These are phyloP conservation scores for Paradoxurus hermaphroditus DNA, from an alignment of 2,113 vertebrate genomes.

Conservation along the genomic window DNA sequence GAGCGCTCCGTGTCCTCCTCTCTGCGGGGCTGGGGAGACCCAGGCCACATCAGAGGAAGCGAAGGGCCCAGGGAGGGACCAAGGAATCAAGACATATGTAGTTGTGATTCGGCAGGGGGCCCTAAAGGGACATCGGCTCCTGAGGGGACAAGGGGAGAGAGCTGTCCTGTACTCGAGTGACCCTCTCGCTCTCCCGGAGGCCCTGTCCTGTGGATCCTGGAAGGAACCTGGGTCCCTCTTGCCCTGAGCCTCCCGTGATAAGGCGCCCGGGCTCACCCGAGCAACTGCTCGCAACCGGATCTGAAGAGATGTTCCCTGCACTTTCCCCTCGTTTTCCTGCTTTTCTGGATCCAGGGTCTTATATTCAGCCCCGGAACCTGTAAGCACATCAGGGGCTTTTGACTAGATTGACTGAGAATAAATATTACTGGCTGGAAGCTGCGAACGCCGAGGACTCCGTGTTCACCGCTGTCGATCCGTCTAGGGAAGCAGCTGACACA, in stretches of 20 bases:
- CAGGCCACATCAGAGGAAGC: background rate
- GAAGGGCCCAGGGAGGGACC: background rate
- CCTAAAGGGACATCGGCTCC: background rate
- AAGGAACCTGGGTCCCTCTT: background rate
- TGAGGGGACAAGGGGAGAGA: background rate
- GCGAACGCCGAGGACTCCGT: fast-evolving
- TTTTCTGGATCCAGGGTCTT: background rate
- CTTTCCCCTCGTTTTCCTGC: background rate
- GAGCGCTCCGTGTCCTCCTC: background rate
- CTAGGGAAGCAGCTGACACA: background rate
- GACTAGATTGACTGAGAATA: background rate
- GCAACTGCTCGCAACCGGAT: too few relatives aligned
- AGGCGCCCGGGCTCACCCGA: background rate
- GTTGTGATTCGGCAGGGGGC: background rate
- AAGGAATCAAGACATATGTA: background rate
- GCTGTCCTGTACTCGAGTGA: background rate
- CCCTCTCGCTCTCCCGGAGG: background rate
- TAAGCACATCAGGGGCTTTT: background rate
- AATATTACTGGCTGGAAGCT: background rate
- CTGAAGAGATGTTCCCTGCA: background rate
- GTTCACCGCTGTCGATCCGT: background rate
- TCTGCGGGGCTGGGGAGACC: background rate
- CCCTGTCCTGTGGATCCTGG: background rate
- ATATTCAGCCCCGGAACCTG: background rate
- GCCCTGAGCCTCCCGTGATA: background rate